These are phyloP conservation scores for Anabas testudineus DNA, from an alignment of 2,797 vertebrate genomes.

Conservation along the genomic window DNA sequence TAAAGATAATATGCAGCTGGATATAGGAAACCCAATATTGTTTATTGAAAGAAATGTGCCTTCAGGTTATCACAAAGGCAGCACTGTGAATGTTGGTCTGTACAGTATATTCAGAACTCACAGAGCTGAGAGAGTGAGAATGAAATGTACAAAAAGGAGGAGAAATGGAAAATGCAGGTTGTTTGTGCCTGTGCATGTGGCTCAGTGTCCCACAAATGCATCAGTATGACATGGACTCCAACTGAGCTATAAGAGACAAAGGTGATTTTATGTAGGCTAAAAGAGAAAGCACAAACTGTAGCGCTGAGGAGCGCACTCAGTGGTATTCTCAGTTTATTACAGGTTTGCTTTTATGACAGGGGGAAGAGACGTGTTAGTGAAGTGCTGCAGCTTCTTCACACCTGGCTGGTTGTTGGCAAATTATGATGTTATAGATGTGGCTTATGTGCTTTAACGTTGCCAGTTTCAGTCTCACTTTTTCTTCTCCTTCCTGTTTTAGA, in stretches of 20 bases:
- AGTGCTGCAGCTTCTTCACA: constrained; percentile 29
- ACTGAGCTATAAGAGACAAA: constrained; percentile 33
- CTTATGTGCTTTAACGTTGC: constrained; percentile 25
- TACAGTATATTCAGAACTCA: constrained; percentile 47
- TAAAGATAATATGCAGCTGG: constrained; percentile 31
- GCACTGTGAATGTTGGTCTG: constrained; percentile 44
- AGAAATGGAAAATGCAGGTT: constrained; percentile 36
- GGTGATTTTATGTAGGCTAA: constrained; percentile 34
- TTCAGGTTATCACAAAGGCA: constrained; percentile 66
- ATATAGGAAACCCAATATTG: constrained; percentile 41
- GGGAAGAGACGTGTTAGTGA: neutral
- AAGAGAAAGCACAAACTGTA: neutral
- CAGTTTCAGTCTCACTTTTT: neutral
- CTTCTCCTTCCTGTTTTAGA: neutral
- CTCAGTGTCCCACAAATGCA: constrained; percentile 48
- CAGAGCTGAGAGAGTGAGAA: constrained; percentile 40
- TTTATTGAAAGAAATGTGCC: constrained; percentile 48
- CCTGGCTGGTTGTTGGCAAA: constrained; percentile 21
- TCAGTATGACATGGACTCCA: constrained; percentile 32
- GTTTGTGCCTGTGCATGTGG: constrained; percentile 34
- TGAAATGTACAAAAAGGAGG: constrained; percentile 27
- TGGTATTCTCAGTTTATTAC: neutral
- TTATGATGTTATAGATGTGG: constrained; percentile 43
- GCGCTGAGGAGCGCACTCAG: neutral
- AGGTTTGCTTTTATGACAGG: constrained; percentile 29